Evolutionary conservation across 2,797 vertebrate species (phyloP).

Genomic region (Mus caroli): DNA sequence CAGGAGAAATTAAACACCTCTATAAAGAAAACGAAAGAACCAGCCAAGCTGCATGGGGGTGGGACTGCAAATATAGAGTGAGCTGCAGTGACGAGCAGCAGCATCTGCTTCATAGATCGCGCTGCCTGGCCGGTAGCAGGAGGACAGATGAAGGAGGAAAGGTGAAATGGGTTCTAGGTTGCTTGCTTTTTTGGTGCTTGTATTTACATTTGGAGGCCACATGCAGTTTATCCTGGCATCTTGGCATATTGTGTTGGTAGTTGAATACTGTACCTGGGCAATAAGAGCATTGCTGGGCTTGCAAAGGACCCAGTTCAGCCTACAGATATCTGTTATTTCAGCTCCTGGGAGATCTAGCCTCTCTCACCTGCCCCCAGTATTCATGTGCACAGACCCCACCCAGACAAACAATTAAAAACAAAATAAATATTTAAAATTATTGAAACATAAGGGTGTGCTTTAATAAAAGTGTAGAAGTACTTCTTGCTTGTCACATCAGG

Average conservation of each 20-base stretch:
- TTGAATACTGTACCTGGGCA: constrained; percentile 33
- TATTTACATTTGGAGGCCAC: not conserved
- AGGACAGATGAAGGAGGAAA: not conserved
- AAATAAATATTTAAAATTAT: constrained; percentile 7
- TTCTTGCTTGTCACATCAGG: constrained; percentile 69
- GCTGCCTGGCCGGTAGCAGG: not conserved
- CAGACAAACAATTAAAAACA: not conserved
- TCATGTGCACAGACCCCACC: not conserved
- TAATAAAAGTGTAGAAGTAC: constrained; percentile 74
- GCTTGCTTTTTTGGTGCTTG: not conserved
- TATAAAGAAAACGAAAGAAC: not conserved
- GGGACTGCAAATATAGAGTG: not conserved
- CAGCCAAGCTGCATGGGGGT: not conserved
- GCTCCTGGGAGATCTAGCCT: not conserved
- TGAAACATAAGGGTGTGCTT: constrained; percentile 75
- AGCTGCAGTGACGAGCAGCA: not conserved
- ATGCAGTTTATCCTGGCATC: constrained; percentile 53
- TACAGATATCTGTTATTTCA: not conserved
- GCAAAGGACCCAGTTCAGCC: not conserved
- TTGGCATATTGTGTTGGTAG: constrained; percentile 62
- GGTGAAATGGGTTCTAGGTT: not conserved
- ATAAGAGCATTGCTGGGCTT: not conserved
- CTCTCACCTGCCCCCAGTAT: not conserved
- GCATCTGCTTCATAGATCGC: not conserved
- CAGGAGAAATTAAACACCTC: not conserved